Evolutionary conservation across 2,888 invertebrate genomes (phyloP), one percentile per base, ranked within the genome.

Genomic region (Drosophila pullipes): DNA sequence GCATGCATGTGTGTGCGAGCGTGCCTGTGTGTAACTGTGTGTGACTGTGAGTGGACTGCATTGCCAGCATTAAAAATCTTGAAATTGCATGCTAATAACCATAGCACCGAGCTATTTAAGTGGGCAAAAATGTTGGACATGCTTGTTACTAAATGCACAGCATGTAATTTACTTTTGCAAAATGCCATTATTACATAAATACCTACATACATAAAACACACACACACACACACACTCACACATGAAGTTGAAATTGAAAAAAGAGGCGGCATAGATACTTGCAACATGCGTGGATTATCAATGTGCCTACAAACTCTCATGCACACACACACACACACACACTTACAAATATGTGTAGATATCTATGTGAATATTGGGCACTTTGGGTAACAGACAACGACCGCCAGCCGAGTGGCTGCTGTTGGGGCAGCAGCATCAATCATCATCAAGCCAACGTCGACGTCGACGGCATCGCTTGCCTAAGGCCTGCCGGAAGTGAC

Each of bases 41-140:
- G 79, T 33, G 39, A 39, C 25, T 85, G 76, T 72, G 65, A 80
- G 62, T 65, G 76, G 74, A 84, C 75, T 76, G 81, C 65, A 84
- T 76, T 76, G 81, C 65, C 70, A 66, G 67, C 88, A 85, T 85
- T 85, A 87, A 87, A 80, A 87, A 85, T 85, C 85, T 83, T 87
- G 71, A 81, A 85, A 85, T 85, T 88, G 79, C 83, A 87, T 85
- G 85, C 85, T 85, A 85, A 87, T 85, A 87, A 85, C 85, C 81
- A 72, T 81, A 72, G 65, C 80, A 76, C 68, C 53, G 82, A 70
- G 81, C 74, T 72, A 83, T 81, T 85, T 85, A 88, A 85, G 79
- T 85, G 85, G 73, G 88, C 81, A 88, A 83, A 85, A 78, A 88
- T 83, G 85, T 85, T 85, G 82, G 83, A 85, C 85, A 88, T 88